Conservation (phyloP, 2,888 invertebrate genomes). For the Oasisia sp. region DNA sequence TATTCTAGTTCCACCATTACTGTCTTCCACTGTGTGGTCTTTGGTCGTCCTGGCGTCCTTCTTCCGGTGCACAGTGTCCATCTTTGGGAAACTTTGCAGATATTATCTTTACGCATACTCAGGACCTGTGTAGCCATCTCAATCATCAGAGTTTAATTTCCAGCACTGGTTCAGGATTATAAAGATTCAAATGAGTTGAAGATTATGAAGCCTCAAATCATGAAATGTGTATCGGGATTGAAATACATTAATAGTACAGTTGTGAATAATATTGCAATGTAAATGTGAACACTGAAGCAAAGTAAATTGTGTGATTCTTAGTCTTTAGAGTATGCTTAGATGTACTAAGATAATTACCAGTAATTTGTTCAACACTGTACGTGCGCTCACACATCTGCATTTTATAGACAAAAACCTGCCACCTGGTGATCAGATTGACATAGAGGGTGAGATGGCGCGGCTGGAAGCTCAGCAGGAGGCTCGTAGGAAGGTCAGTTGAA, state of each 20-base stretch:
- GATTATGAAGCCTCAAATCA: too few relatives aligned
- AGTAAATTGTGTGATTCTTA: not conserved
- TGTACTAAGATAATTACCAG: not conserved
- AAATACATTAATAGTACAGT: not conserved
- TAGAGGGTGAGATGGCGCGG: slow-evolving; percentile 44
- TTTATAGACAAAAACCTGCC: not conserved
- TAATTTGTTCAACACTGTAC: not conserved
- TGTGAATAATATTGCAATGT: not conserved
- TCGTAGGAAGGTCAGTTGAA: slow-evolving; percentile 39
- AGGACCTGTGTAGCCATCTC: too few relatives aligned
- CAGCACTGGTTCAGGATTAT: too few relatives aligned
- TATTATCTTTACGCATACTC: too few relatives aligned
- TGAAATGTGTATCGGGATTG: not conserved
- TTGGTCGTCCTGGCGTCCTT: too few relatives aligned
- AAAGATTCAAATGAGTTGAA: too few relatives aligned
- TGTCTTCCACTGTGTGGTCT: too few relatives aligned
- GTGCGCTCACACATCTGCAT: not conserved
- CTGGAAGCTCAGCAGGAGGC: slow-evolving; percentile 48
- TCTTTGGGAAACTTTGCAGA: too few relatives aligned
- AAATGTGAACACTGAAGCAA: not conserved
- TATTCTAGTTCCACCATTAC: too few relatives aligned
- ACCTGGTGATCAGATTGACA: slow-evolving; percentile 45
- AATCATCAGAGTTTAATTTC: too few relatives aligned
- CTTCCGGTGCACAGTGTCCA: too few relatives aligned
- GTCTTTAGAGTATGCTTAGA: not conserved